These are phyloP conservation scores for Tragulus kanchil DNA, from an alignment of 2,113 vertebrate genomes.

Conservation along the genomic window DNA sequence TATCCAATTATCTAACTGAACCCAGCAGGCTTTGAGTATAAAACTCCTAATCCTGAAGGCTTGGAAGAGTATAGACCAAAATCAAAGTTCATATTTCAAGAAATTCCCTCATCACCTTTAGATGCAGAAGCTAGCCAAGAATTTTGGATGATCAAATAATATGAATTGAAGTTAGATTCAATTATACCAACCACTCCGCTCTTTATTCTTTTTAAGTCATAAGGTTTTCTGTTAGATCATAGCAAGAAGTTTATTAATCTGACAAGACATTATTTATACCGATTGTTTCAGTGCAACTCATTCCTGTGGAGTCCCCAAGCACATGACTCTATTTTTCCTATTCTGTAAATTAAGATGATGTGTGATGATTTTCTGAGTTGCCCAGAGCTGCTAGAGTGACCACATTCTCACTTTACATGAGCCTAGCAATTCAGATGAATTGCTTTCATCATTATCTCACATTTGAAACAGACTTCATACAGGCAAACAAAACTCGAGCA, in stretches of 20 bases:
- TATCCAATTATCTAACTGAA: not conserved
- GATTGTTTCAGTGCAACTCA: constrained; percentile 23
- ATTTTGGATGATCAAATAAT: constrained; percentile 14
- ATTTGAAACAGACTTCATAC: constrained; percentile 53
- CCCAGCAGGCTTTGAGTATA: not conserved
- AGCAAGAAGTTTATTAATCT: constrained; percentile 52
- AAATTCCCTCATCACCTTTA: constrained; percentile 3
- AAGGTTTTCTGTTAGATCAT: constrained; percentile 24
- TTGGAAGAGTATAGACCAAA: not conserved
- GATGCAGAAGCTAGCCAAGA: not conserved
- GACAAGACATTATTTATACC: constrained; percentile 58
- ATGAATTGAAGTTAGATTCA: constrained; percentile 44
- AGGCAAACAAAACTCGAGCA: constrained; percentile 51
- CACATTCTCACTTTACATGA: not conserved
- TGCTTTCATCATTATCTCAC: constrained; percentile 35
- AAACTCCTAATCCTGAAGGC: not conserved
- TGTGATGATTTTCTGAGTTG: constrained; percentile 52
- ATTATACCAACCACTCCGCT: constrained; percentile 5
- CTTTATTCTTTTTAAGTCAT: constrained; percentile 38
- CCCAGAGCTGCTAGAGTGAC: not conserved
- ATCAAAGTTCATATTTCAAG: constrained; percentile 12
- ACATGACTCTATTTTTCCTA: constrained; percentile 49
- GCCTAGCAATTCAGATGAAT: constrained; percentile 23
- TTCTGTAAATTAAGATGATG: constrained; percentile 59
- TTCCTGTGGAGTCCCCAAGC: constrained; percentile 43